Conservation (phyloP, 2,888 invertebrate genomes). For the Ceratothoa steindachneri region DNA sequence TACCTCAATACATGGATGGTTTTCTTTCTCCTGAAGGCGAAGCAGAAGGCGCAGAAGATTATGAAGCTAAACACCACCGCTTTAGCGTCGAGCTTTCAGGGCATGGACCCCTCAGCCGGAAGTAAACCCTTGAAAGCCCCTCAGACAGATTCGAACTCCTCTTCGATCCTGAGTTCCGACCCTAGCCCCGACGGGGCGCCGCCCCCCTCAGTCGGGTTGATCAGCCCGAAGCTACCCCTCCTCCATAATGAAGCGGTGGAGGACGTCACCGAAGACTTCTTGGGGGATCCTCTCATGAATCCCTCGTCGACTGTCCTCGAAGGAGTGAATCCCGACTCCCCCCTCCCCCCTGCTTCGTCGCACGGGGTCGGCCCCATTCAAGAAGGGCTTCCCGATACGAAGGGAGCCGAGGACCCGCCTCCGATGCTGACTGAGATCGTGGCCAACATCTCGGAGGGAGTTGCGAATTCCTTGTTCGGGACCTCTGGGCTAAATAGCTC, state of each 20-base stretch:
- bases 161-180: neutral
- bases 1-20: too few species aligned
- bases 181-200: neutral
- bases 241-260: too few species aligned
- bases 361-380: too few species aligned
- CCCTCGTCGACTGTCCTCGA: too few species aligned
- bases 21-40: neutral
- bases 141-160: neutral
- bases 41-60: neutral
- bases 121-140: too few species aligned
- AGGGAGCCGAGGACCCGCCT: neutral
- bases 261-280: too few species aligned
- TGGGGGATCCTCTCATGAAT: too few species aligned
- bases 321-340: too few species aligned
- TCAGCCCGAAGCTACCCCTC: too few species aligned
- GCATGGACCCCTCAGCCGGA: too few species aligned
- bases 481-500: neutral
- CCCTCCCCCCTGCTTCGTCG: too few species aligned
- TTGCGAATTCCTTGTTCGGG: neutral
- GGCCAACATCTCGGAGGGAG: neutral
- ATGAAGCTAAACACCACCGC: neutral
- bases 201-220: neutral
- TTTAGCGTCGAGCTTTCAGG: neutral
- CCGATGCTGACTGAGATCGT: neutral
- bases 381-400: too few species aligned